Evolutionary conservation across 64 coral and sea anemone species (phyloP).

Genomic region (Anthopleura sola): DNA sequence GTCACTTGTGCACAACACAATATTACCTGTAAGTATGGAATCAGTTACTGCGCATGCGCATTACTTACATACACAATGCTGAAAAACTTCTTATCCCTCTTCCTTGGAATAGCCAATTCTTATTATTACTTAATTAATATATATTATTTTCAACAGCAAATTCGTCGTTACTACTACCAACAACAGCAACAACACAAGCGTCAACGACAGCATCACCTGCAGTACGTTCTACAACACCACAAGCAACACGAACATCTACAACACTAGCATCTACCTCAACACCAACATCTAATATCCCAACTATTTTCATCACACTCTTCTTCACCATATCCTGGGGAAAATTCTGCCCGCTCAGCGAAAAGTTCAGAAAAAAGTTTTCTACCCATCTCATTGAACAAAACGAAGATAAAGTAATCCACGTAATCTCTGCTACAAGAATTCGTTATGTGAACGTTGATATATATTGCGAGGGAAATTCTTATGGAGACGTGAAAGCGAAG

Average conservation of each 20-base stretch:
- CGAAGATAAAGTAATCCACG: background rate
- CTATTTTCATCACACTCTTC: background rate
- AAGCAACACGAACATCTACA: background rate
- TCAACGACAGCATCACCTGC: background rate
- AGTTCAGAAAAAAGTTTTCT: constrained; percentile 3
- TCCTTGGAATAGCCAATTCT: too few species aligned
- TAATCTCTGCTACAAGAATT: background rate
- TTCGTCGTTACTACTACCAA: background rate
- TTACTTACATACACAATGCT: too few species aligned
- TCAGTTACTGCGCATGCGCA: background rate
- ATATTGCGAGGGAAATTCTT: background rate
- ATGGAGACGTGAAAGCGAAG: background rate
- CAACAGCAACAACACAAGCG: background rate
- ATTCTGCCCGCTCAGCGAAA: constrained; percentile 1
- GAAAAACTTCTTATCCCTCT: background rate
- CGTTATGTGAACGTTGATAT: background rate
- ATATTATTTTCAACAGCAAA: too few species aligned
- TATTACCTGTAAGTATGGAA: background rate
- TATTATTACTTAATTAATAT: too few species aligned
- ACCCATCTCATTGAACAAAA: background rate
- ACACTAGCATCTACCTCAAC: background rate
- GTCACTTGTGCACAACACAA: background rate
- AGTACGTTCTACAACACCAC: background rate
- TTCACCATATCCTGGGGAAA: constrained; percentile 26
- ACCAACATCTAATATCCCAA: background rate